Evolutionary conservation across 2,888 invertebrate genomes (phyloP), one percentile per base, ranked within the genome.

Genomic region (Danaus chrysippus): DNA sequence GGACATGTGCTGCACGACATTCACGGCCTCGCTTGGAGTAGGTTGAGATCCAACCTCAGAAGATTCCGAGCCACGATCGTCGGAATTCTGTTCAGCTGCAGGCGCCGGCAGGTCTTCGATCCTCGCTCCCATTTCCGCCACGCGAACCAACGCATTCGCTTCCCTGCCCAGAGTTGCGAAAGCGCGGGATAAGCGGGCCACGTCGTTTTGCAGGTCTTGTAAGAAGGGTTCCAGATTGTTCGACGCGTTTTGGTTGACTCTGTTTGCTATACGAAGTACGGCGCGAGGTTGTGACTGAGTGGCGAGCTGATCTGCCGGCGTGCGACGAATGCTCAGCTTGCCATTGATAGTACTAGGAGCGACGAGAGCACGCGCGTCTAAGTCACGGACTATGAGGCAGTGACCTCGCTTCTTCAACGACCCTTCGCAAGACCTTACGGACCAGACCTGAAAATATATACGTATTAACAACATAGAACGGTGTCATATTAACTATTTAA

Each of bases 371-470:
- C 75, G 77, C 12, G 86, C 88, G 64, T 90, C 84, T 17, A 68
- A 43, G 0, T 85, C 88, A 13, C 64, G 76, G 59, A 88, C 82
- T n/a, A 75, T 58, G 60, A 91, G 70, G 63, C 86, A 86, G 68
- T 84, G 87, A 0, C 83, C 84, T 42, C 87, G 83, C 72, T 84
- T 87, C 70, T 84, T 88, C 15, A 91, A 75, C n/a, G 84, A 77
- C 0, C 90, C 90, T 71, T 90, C 90, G 69, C 90, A 91, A 8
- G 87, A 82, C 70, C 86, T 77, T 42, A 89, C 89, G 1, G 90
- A 88, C 86, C 86, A 87, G 12, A 87, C 89, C 90, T 91, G 73
- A 17, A 57, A 43, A 54, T 42, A 59, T 42, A 59, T 5, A 42
- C 12, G 23, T 13, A 0, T 8, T 57, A 49, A 8, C 15, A n/a